phyloP scores from a whole-genome alignment of 2,888 invertebrate genomes.

The Eilema caniola region DNA sequence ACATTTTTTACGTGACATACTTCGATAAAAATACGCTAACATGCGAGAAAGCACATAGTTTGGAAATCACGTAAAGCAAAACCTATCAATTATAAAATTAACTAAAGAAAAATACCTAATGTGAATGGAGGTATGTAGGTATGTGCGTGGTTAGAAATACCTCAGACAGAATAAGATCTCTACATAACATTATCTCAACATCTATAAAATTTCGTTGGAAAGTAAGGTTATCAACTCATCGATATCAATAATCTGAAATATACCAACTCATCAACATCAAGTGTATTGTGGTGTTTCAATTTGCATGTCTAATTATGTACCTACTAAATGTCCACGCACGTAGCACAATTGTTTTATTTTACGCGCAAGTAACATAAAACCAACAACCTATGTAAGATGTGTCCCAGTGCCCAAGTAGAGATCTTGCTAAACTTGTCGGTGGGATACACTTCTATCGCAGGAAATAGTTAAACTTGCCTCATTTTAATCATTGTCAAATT shows the following conservation, averaged over 20 bases:
- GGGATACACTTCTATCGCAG: slow-evolving; percentile 27
- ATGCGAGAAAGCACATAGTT: slow-evolving; percentile 15
- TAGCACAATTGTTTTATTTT: not conserved
- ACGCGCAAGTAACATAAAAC: not conserved
- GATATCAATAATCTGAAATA: not conserved
- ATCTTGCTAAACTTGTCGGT: not conserved
- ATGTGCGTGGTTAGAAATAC: not conserved
- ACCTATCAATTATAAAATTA: not conserved
- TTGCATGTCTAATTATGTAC: too few relatives aligned
- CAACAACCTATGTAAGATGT: not conserved
- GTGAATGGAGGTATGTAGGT: not conserved
- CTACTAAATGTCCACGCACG: not conserved
- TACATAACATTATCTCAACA: not conserved
- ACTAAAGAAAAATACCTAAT: not conserved
- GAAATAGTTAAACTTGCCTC: slow-evolving; percentile 43
- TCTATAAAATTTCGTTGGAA: not conserved
- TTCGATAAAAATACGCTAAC: slow-evolving; percentile 5
- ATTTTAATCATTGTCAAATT: slow-evolving; percentile 39
- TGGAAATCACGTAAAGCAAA: slow-evolving; percentile 12
- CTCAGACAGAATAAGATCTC: not conserved
- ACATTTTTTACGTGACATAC: slow-evolving; percentile 6
- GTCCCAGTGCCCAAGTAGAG: not conserved
- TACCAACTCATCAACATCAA: not conserved
- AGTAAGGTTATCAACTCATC: not conserved
- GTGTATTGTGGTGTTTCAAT: too few relatives aligned